Evolutionary conservation across 2,113 vertebrate species (phyloP).

Genomic region (Carollia perspicillata): DNA sequence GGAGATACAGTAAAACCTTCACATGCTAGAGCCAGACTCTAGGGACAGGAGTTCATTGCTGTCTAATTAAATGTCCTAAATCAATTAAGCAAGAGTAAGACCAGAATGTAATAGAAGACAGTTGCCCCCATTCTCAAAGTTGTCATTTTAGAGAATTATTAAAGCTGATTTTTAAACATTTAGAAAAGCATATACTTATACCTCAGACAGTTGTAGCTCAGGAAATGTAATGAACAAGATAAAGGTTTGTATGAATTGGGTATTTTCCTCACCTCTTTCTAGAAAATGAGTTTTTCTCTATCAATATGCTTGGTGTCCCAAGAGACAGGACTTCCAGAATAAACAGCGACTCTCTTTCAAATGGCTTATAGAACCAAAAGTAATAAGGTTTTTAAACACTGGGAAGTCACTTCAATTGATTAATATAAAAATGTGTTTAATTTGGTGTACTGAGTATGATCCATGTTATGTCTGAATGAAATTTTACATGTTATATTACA

Average conservation of each 20-base stretch:
- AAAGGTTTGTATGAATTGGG: not conserved
- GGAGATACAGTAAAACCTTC: not conserved
- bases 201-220: not conserved
- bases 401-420: not conserved
- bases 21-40: not conserved
- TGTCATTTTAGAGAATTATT: not conserved
- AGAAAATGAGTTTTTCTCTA: not conserved
- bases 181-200: not conserved
- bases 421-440: slow-evolving; percentile 6
- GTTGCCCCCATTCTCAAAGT: not conserved
- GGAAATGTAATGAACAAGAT: not conserved
- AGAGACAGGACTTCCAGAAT: not conserved
- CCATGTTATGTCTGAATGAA: slow-evolving; percentile 38
- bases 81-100: not conserved
- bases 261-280: not conserved
- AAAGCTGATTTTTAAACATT: not conserved
- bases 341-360: not conserved
- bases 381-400: not conserved
- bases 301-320: not conserved
- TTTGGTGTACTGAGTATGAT: not conserved
- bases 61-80: not conserved
- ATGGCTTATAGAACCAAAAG: not conserved
- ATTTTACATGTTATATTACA: not conserved
- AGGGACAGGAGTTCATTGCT: not conserved
- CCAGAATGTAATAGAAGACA: not conserved